Conservation (phyloP, 2,113 vertebrate species). For the Syrrhaptes paradoxus region DNA sequence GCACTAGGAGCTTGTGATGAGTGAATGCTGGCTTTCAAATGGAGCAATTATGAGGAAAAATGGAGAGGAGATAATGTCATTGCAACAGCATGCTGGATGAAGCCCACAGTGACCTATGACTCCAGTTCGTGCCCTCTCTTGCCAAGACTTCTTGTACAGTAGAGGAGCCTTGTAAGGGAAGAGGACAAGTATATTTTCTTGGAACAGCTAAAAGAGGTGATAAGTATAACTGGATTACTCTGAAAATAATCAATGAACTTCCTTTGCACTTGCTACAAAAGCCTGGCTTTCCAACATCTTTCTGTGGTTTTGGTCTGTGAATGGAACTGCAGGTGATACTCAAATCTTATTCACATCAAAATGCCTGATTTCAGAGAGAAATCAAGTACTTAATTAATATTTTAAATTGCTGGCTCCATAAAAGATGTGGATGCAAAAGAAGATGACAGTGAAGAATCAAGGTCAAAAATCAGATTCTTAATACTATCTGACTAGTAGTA, state of each 20-base stretch:
- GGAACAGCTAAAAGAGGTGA: background rate
- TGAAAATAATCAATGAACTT: background rate
- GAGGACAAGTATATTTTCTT: background rate
- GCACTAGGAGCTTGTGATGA: rapidly evolving
- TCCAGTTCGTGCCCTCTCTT: background rate
- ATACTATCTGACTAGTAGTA: background rate
- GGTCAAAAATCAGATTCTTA: background rate
- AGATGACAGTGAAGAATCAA: background rate
- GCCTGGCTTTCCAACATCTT: background rate
- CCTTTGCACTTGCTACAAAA: background rate
- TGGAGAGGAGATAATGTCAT: background rate
- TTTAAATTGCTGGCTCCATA: background rate
- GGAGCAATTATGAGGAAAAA: background rate
- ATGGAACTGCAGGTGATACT: background rate
- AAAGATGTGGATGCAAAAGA: background rate
- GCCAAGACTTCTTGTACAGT: background rate
- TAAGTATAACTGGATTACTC: background rate
- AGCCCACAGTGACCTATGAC: background rate
- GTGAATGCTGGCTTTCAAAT: background rate
- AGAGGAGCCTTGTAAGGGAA: background rate
- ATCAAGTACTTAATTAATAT: background rate
- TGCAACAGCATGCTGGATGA: background rate
- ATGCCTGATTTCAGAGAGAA: background rate
- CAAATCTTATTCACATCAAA: background rate
- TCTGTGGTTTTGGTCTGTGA: background rate